A percentile compares a stretch with the other conserved stretches of the same genome.
These are phyloP conservation scores for Ethmia dodecea DNA, from an alignment of 2,888 invertebrate species.

Conservation along the genomic window DNA sequence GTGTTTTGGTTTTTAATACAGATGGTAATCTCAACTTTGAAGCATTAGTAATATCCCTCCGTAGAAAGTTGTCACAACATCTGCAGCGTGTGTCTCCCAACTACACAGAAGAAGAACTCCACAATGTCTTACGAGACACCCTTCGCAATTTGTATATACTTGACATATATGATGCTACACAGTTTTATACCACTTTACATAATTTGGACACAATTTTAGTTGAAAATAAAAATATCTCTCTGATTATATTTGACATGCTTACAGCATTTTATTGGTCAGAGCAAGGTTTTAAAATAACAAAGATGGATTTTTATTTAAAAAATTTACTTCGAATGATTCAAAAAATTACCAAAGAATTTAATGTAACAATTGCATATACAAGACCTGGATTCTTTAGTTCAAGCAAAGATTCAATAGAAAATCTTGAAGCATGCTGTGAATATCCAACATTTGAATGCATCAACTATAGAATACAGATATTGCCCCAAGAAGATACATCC, in stretches of 20 bases:
- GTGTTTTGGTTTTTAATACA: slow-evolving; percentile 56
- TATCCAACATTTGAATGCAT: slow-evolving; percentile 35
- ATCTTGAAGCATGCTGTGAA: slow-evolving; percentile 33
- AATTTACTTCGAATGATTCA: slow-evolving; percentile 55
- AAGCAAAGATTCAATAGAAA: slow-evolving; percentile 41
- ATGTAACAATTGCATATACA: slow-evolving; percentile 70
- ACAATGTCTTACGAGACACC: slow-evolving; percentile 25
- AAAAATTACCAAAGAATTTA: slow-evolving; percentile 64
- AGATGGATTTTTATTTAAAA: slow-evolving; percentile 71
- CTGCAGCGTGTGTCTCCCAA: slow-evolving; percentile 2
- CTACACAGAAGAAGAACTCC: slow-evolving; percentile 15
- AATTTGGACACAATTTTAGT: slow-evolving; percentile 57
- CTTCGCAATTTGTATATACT: slow-evolving; percentile 43
- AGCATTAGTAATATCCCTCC: slow-evolving; percentile 29
- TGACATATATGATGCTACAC: slow-evolving; percentile 56
- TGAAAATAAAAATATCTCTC: slow-evolving; percentile 47
- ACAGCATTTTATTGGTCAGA: slow-evolving; percentile 76
- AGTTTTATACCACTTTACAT: slow-evolving; percentile 57
- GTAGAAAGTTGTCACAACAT: slow-evolving; percentile 26
- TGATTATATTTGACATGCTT: slow-evolving; percentile 60
- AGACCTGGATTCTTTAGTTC: slow-evolving; percentile 70
- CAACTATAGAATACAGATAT: slow-evolving; percentile 54
- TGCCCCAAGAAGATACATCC: slow-evolving; percentile 17
- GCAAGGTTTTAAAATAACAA: slow-evolving; percentile 56
- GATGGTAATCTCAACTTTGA: slow-evolving; percentile 55